Base-by-base conservation (phyloP, 2,888 invertebrate species). In the Dynastes tityus region DNA sequence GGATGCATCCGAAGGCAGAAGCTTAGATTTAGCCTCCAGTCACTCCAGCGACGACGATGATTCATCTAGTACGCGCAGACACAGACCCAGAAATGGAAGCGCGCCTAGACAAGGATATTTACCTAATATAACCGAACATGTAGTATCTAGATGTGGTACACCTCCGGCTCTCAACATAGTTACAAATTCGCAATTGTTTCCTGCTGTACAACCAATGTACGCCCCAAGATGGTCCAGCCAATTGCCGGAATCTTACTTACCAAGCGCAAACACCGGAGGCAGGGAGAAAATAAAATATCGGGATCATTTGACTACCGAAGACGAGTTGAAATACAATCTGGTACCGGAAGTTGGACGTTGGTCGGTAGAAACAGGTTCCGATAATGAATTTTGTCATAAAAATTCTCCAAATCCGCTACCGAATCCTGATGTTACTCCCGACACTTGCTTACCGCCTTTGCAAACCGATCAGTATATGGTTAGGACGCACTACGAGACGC, bases 41-140 rank as follows among this genome's bases (percentile, higher is more conserved):
- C 98, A 98, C 90, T 97, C 97, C 9, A 97, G 97, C 68, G 98
- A 98, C 85, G 98, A 98, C 82, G 94, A 94, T 81, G 94, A 94
- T 85, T 93, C 93, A 22, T 79, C 79, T 22, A 79, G 79, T 63
- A 79, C 79, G 2, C 65, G 82, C 58, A 77, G 82, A 53, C 80
- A 82, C 51, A 58, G 80, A 9, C 61, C 80, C 5, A 58, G 90
- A 76, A 89, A 88, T 82, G 87, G 88, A 2, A 88, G 88, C 0
- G 87, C 88, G 0, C 89, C 89, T 70, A 88, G 88, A 58, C 88
- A 88, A 82, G 88, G 88, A 0, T 94, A 93, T 83, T 85, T 94
- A 82, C 94, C 94, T 22, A 94, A 94, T 84, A 91, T 91, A 67
- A 91, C 92, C 0, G 91, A 91, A 84, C 88, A 89, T 82, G 88